Evolutionary conservation across 2,888 invertebrate species (phyloP).

Genomic region (Thumatha senex): DNA sequence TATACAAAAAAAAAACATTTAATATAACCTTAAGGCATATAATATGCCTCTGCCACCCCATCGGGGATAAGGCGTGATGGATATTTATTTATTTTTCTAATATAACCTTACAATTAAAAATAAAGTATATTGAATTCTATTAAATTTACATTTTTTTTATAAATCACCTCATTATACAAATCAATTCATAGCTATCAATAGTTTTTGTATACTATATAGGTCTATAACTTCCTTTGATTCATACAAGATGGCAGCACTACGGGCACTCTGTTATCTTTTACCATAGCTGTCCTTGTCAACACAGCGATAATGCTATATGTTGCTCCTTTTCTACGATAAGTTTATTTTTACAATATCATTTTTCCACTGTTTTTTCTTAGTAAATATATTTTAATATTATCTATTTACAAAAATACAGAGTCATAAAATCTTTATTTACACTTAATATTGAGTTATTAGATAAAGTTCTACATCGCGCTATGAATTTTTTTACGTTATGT

Average conservation of each 20-base stretch:
- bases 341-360: constrained; percentile 2
- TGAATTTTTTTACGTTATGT: constrained; percentile 19
- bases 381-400: background rate
- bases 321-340: constrained; percentile 18
- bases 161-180: no score
- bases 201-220: no score
- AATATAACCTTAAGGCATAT: no score
- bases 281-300: constrained; percentile 29
- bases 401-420: background rate
- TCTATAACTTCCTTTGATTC: background rate
- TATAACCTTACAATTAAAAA: no score
- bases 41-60: no score
- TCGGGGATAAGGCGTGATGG: no score
- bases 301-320: constrained; percentile 7
- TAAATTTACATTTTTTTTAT: no score
- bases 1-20: no score
- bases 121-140: no score
- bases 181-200: no score
- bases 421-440: background rate
- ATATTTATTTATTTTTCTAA: no score
- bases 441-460: background rate
- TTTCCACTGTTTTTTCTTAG: constrained; percentile 8
- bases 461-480: constrained; percentile 26
- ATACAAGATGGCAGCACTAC: constrained; percentile 45
- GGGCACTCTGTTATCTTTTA: constrained; percentile 5